These are phyloP conservation scores for Priocnemis perturbator DNA, from an alignment of 2,888 invertebrate genomes.

Conservation along the genomic window DNA sequence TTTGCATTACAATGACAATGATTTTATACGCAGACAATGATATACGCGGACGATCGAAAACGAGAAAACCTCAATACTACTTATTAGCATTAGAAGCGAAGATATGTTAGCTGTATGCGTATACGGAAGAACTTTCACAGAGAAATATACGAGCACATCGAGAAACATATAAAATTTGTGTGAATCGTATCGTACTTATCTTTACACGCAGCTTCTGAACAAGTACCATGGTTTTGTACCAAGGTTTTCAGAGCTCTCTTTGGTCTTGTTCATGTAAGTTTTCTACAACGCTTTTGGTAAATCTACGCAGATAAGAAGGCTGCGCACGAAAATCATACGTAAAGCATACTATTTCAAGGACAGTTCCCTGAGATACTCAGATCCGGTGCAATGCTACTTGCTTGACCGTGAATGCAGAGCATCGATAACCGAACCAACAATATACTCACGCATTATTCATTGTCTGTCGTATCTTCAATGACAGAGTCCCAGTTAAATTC, in stretches of 20 bases:
- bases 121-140: constrained; percentile 62
- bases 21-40: constrained; percentile 23
- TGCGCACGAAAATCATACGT: constrained; percentile 41
- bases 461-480: constrained; percentile 81
- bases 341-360: constrained; percentile 47
- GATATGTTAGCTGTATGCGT: constrained; percentile 49
- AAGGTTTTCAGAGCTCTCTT: constrained; percentile 60
- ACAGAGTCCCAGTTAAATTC: constrained; percentile 94
- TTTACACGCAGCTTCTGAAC: constrained; percentile 54
- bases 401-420: constrained; percentile 36
- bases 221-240: constrained; percentile 54
- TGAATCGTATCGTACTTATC: constrained; percentile 51
- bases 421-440: constrained; percentile 29
- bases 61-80: constrained; percentile 40
- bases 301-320: constrained; percentile 31
- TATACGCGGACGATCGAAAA: constrained; percentile 30
- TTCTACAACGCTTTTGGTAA: constrained; percentile 54
- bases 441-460: constrained; percentile 64
- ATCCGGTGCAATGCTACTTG: constrained; percentile 36
- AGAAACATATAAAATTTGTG: constrained; percentile 61
- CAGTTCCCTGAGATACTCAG: constrained; percentile 51
- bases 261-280: constrained; percentile 60
- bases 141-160: constrained; percentile 48
- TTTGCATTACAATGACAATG: constrained; percentile 24
- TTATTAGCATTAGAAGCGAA: constrained; percentile 41